Percentiles rank a stretch among this genome's conserved stretches.
Evolutionary conservation across 2,113 vertebrate species (phyloP).

Genomic region (Sarotherodon lohbergeri): DNA sequence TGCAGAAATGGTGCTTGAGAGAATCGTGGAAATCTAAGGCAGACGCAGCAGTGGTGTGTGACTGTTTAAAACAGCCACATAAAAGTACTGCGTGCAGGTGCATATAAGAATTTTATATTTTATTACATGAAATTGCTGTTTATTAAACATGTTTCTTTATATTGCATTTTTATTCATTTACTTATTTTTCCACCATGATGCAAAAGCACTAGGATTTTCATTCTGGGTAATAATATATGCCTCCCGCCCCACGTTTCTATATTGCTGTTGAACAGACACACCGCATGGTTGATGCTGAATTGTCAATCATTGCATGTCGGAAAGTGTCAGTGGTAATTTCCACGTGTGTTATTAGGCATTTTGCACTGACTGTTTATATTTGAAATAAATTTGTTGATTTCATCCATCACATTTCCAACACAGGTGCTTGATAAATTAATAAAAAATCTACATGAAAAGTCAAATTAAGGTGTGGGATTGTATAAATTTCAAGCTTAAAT

Average conservation of each 20-base stretch:
- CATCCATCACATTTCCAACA: background rate
- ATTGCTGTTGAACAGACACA: background rate
- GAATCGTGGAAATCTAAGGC: background rate
- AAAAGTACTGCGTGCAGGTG: background rate
- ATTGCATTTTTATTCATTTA: background rate
- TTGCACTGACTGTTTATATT: background rate
- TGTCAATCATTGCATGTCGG: background rate
- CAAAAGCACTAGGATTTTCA: background rate
- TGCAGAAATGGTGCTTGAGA: background rate
- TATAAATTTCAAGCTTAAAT: background rate
- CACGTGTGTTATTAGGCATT: background rate
- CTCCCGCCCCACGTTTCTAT: background rate
- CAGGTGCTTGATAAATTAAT: background rate
- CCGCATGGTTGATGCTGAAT: background rate
- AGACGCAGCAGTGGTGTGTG: background rate
- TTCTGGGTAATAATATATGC: background rate
- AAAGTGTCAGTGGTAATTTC: background rate
- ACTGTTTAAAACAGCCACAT: background rate
- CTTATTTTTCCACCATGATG: background rate
- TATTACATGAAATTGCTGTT: background rate
- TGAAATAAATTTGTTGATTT: background rate
- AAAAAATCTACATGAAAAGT: background rate
- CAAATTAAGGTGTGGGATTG: background rate
- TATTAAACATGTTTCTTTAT: background rate
- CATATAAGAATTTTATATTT: background rate